Percentiles rank a stretch among this genome's conserved stretches.
Evolutionary conservation across 2,888 invertebrate genomes (phyloP).

Genomic region (Plebejus argus): DNA sequence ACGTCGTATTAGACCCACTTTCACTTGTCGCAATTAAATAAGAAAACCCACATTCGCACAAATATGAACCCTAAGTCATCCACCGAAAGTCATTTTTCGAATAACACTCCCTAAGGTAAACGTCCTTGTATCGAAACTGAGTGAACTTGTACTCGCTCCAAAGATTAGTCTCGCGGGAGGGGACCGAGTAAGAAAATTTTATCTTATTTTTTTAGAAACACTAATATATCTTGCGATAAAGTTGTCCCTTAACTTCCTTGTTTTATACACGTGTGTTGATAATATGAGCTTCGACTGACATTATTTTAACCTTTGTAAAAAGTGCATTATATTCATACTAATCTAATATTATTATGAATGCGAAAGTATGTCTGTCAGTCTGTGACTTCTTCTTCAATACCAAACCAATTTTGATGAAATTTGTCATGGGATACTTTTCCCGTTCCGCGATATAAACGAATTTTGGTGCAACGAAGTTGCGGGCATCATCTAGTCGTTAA

Average conservation of each 20-base stretch:
- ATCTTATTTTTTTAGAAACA: constrained; percentile 24
- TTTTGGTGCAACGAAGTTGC: too few species aligned
- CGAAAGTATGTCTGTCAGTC: too few species aligned
- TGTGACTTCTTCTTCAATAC: too few species aligned
- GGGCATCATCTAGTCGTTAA: too few species aligned
- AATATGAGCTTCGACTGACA: background rate
- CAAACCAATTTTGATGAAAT: too few species aligned
- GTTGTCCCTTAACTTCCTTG: background rate
- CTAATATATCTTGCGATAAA: background rate
- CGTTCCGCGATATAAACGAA: too few species aligned
- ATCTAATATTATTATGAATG: too few species aligned
- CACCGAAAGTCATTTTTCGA: background rate
- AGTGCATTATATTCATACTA: too few species aligned
- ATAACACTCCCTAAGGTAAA: background rate
- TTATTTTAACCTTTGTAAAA: background rate
- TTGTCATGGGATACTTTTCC: too few species aligned
- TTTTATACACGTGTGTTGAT: background rate
- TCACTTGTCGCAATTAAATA: constrained; percentile 27
- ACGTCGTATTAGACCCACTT: constrained; percentile 20
- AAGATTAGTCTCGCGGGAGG: constrained; percentile 22
- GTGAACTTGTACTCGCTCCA: constrained; percentile 21
- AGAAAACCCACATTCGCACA: background rate
- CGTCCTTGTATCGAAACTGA: constrained; percentile 28
- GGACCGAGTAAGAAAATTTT: constrained; percentile 18
- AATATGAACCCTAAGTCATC: background rate